Base-by-base conservation (phyloP, 2,888 invertebrate species). In the Euzophera pinguis region DNA sequence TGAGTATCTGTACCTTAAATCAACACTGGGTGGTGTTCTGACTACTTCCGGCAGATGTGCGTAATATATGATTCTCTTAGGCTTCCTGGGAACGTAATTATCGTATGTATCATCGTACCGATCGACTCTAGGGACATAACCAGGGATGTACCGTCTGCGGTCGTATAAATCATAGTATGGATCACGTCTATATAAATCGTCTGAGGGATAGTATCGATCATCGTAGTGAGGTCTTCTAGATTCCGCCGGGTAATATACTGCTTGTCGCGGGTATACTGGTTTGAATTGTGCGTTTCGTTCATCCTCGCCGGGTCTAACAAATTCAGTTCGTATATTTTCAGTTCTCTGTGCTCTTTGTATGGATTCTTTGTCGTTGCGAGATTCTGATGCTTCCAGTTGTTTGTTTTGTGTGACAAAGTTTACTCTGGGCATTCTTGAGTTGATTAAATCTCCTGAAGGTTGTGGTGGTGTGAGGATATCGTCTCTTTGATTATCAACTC, bases 1-100 rank as follows among this genome's bases (percentile, higher is more conserved):
- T 0, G 83, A 78, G 61, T 91, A 92, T 62, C 92, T 80, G 64
- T 92, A 92, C 49, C 91, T 78, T 35, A 91, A 71, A 69, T 91
- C 92, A 8, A 92, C 91, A 62, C 88, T 91, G 7, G 92, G 91
- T 14, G 92, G 92, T 16, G 92, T 91, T 50, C 94, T 83, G 0
- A 93, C 92, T 3, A 94, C 92, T 75, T 94, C 94, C 8, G 94
- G 94, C 27, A 94, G 77, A 69, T 93, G 93, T 0, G 94, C 93
- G 62, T 94, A 94, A 68, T 94, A 94, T 53, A 94, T 93, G 52
- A 94, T 93, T 54, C 94, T 89, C 64, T 91, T 91, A 6, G 91
- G 92, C 66, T 91, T 91, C 50, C 88, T 75, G 1, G 87, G 81
- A 7, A 86, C 69, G 53, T 71, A 74, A 61, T 83, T 86, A 58